Evolutionary conservation across 2,113 vertebrate genomes (phyloP), one percentile per base, ranked within the genome.

Genomic region (Elephas maximus): DNA sequence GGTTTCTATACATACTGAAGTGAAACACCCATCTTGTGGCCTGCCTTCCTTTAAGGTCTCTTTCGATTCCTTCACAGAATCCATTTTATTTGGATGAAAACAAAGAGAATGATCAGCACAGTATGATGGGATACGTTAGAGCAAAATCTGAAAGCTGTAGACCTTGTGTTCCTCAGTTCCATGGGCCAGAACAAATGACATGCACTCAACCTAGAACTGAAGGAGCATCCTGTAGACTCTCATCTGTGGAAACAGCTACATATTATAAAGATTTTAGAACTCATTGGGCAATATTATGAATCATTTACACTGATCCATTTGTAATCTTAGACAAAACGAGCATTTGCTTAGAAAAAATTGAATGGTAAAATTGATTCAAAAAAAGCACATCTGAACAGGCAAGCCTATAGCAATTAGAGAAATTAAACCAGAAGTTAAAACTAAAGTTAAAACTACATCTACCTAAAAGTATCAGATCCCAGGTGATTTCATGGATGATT

Each of bases 381-480:
- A 28, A 41, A 23, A 6, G 20, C 33, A 57, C 11, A 67, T 8
- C n/a, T 67, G 26, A 82, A 45, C 17, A 30, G 23, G 30, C 7
- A 93, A 94, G 37, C 17, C 24, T 60, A 48, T 37, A 85, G 37
- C 3, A 8, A 78, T 45, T 85, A 53, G 18, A 37, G 15, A 71
- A 71, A 37, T 18, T 71, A 6, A 71, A 71, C n/a, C 33, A 71
- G 33, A n/a, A 71, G 48, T 80, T 88, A 79, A 87, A 93, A 93
- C 80, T 80, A 63, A n/a, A 71, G 48, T 80, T 88, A 79, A 87
- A 93, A 93, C 80, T 80, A 63, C 71, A 71, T 10, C 4, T 26
- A 45, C 10, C 26, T n/a, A 28, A 2, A 88, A 69, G 9, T 71
- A 48, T 28, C 5, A 87, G 6, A 45, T 57, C 21, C 21, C 14